Evolutionary conservation across 2,888 invertebrate genomes (phyloP).

Genomic region (Diplolepis rosae): DNA sequence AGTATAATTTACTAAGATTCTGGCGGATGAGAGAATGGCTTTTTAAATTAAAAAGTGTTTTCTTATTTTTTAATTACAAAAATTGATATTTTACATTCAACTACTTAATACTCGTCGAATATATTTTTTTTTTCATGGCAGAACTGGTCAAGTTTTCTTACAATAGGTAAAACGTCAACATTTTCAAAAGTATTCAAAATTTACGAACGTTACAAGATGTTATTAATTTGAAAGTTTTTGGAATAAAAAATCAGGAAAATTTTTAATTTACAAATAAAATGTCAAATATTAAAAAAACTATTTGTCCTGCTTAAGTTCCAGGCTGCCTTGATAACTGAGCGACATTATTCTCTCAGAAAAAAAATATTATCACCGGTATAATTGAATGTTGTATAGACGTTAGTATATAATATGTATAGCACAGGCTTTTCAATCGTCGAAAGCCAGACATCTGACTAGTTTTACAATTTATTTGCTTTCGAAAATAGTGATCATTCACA

Average conservation of each 20-base stretch:
- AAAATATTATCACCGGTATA: not conserved
- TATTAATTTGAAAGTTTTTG: not conserved
- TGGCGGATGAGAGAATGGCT: not conserved
- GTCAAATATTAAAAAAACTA: not conserved
- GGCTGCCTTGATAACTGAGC: not conserved
- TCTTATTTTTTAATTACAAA: no score
- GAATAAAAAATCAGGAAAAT: not conserved
- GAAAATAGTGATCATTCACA: slow-evolving; percentile 30
- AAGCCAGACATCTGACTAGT: slow-evolving; percentile 29
- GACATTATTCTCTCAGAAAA: not conserved
- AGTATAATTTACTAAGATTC: not conserved
- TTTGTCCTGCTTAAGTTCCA: not conserved
- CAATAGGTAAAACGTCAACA: no score
- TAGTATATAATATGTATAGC: slow-evolving; percentile 23
- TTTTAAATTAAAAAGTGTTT: not conserved
- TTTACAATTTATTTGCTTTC: slow-evolving; percentile 26
- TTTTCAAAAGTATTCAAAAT: no score
- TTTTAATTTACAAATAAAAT: not conserved
- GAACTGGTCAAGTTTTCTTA: not conserved
- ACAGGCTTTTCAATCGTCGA: slow-evolving; percentile 9
- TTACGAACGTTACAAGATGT: no score
- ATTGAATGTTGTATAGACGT: not conserved
- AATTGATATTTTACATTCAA: no score
- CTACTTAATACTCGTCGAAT: no score
- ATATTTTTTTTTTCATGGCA: no score